These are phyloP conservation scores for Mustela nigripes DNA, from an alignment of 2,113 vertebrate species.

Conservation along the genomic window DNA sequence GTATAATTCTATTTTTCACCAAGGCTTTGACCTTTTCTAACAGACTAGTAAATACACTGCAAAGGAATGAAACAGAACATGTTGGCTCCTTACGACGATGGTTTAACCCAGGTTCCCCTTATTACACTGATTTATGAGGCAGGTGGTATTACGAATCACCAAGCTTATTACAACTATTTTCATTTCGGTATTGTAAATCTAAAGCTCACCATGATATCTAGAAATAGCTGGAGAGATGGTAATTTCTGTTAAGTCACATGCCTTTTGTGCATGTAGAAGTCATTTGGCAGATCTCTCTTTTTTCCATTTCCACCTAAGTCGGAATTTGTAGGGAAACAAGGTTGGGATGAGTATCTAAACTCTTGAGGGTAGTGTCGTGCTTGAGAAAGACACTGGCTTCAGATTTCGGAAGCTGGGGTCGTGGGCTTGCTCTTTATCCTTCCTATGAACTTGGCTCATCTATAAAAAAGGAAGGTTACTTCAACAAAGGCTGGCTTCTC, in stretches of 20 bases:
- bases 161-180: background rate
- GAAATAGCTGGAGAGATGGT: background rate
- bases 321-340: background rate
- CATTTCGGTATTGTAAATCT: constrained; percentile 3
- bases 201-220: background rate
- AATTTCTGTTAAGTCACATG: background rate
- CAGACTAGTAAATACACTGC: background rate
- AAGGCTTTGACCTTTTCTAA: background rate
- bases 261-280: background rate
- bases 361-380: no score
- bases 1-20: constrained; percentile 40
- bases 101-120: background rate
- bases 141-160: background rate
- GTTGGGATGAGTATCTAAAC: background rate
- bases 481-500: background rate
- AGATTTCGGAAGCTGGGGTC: background rate
- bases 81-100: background rate
- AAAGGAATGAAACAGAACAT: background rate
- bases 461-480: background rate
- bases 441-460: background rate
- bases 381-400: background rate
- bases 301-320: background rate
- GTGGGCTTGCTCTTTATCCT: background rate
- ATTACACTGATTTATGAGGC: constrained; percentile 8
- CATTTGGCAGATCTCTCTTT: background rate